phyloP scores from a whole-genome alignment of 53 echinoderm and acorn worm genomes.

The Zoroaster sp. region DNA sequence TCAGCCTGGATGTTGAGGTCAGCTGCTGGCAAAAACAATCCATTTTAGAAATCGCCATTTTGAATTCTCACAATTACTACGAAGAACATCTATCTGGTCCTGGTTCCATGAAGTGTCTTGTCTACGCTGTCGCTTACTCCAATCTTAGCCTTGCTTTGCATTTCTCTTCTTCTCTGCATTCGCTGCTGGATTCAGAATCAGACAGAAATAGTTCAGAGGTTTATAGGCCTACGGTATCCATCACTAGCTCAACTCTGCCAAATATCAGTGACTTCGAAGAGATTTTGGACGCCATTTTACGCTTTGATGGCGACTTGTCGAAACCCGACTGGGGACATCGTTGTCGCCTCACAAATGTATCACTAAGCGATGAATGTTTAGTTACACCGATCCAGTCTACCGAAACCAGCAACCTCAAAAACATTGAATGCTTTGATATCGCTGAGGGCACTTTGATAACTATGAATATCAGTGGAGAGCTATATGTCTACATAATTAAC shows the following conservation, averaged over 20 bases:
- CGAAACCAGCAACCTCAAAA: neutral
- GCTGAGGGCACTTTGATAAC: neutral
- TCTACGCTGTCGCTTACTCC: neutral
- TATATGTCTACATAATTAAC: neutral
- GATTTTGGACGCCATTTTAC: neutral
- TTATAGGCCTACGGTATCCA: neutral
- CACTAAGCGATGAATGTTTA: constrained; percentile 1
- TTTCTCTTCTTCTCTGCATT: neutral
- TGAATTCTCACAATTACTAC: neutral
- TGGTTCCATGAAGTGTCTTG: neutral
- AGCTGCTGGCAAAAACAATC: neutral
- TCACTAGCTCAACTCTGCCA: neutral
- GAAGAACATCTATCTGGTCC: neutral
- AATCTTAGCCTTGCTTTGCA: neutral
- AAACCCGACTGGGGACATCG: neutral
- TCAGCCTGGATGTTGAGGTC: neutral
- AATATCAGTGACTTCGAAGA: neutral
- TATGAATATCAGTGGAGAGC: neutral
- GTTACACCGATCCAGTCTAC: neutral
- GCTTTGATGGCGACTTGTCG: neutral
- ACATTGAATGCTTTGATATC: neutral
- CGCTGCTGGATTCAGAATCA: neutral
- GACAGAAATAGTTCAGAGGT: neutral
- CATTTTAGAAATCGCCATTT: neutral
- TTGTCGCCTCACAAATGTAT: neutral